phyloP scores from a whole-genome alignment of 2,797 vertebrate genomes.

The Lepilemur septentrionalis region DNA sequence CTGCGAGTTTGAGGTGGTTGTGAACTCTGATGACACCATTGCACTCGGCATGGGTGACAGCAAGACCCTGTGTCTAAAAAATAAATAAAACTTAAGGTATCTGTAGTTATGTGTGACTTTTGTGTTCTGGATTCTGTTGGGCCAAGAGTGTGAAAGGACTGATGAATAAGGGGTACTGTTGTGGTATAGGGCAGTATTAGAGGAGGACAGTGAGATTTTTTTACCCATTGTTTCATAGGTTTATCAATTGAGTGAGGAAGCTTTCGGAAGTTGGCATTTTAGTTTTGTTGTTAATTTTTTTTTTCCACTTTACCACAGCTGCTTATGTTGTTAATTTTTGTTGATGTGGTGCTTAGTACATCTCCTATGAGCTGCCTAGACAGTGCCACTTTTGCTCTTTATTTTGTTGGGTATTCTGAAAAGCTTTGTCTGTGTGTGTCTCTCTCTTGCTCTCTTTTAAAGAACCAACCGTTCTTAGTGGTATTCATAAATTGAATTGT shows the following conservation, averaged over 20 bases:
- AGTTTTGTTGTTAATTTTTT: background rate
- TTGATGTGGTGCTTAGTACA: background rate
- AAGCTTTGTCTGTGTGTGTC: background rate
- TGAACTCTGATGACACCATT: too few relatives aligned
- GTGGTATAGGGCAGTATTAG: background rate
- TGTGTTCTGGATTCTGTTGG: background rate
- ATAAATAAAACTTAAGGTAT: background rate
- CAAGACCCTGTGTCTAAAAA: too few relatives aligned
- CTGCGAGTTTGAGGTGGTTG: too few relatives aligned
- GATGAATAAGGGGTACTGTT: background rate
- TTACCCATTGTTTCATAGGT: background rate
- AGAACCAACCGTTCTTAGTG: background rate
- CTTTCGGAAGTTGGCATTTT: constrained; percentile 11
- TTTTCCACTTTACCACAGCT: too few relatives aligned
- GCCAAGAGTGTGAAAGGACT: background rate
- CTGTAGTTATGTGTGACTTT: background rate
- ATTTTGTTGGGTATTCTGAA: constrained; percentile 5
- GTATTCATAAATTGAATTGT: background rate
- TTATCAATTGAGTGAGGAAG: background rate
- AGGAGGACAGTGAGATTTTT: constrained; percentile 31
- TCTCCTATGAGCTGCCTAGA: background rate
- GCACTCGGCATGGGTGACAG: too few relatives aligned
- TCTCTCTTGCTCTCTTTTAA: background rate
- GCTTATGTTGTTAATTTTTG: background rate
- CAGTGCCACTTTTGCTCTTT: background rate